phyloP scores from a whole-genome alignment of 2,888 invertebrate species.

The Morpho helenor region DNA sequence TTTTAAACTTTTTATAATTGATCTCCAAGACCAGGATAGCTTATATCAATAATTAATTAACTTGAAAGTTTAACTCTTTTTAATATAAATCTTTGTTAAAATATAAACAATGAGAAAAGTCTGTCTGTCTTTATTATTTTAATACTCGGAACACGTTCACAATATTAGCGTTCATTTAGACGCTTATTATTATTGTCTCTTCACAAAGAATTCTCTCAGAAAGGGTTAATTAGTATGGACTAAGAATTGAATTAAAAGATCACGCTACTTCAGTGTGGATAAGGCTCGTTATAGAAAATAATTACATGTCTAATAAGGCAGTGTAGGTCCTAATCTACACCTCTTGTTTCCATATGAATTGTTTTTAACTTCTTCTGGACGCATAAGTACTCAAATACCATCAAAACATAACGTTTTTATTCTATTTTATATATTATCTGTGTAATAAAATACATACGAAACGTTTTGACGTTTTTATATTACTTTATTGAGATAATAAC shows the following conservation, averaged over 20 bases:
- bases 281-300: constrained; percentile 20
- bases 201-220: constrained; percentile 60
- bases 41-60: not conserved
- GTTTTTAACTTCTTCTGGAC: too few species aligned
- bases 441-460: too few species aligned
- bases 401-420: too few species aligned
- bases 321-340: too few species aligned
- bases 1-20: too few species aligned
- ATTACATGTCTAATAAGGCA: too few species aligned
- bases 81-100: not conserved
- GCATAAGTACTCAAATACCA: too few species aligned
- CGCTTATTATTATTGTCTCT: constrained; percentile 63
- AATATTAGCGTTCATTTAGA: constrained; percentile 42
- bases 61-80: too few species aligned
- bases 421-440: too few species aligned
- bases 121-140: constrained; percentile 15
- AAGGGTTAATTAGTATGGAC: constrained; percentile 71
- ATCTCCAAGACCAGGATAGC: not conserved
- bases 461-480: too few species aligned
- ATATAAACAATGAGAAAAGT: not conserved
- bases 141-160: constrained; percentile 26
- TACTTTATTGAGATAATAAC: too few species aligned
- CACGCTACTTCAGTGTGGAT: constrained; percentile 39
- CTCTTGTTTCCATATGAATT: too few species aligned
- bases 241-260: constrained; percentile 66